Percentiles rank a stretch among this genome's conserved stretches.
phyloP scores from a whole-genome alignment of 2,113 vertebrate species.

The Pygoscelis antarcticus region DNA sequence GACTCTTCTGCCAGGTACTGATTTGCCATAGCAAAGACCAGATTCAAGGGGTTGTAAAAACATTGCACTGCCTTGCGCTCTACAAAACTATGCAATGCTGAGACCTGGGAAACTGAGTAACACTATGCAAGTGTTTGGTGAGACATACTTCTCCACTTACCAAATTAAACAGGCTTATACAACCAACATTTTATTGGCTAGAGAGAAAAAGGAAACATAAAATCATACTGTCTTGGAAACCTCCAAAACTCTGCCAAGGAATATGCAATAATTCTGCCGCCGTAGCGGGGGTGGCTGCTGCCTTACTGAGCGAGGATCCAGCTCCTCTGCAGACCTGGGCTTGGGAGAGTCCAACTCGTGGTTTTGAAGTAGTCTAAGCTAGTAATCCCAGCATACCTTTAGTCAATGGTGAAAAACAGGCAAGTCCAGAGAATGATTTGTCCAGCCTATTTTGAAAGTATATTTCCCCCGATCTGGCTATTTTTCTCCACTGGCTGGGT shows the following conservation, averaged over 20 bases:
- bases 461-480: neutral
- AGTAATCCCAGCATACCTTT: neutral
- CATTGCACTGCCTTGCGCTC: neutral
- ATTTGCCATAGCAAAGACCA: neutral
- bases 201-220: neutral
- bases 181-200: neutral
- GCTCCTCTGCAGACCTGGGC: neutral
- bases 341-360: neutral
- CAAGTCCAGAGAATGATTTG: neutral
- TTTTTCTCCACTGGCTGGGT: neutral
- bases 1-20: neutral
- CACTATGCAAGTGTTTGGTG: neutral
- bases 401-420: neutral
- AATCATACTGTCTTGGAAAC: neutral
- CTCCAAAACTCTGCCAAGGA: neutral
- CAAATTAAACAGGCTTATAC: neutral
- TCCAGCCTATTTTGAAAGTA: neutral
- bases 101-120: neutral
- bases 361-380: neutral
- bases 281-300: rapidly evolving
- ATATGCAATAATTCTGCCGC: neutral
- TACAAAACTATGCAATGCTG: neutral
- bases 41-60: neutral
- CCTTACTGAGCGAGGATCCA: neutral
- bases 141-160: neutral